Percentiles rank a stretch among this genome's conserved stretches.
phyloP scores from a whole-genome alignment of 2,113 vertebrate genomes.

The Protobothrops flavoviridis region DNA sequence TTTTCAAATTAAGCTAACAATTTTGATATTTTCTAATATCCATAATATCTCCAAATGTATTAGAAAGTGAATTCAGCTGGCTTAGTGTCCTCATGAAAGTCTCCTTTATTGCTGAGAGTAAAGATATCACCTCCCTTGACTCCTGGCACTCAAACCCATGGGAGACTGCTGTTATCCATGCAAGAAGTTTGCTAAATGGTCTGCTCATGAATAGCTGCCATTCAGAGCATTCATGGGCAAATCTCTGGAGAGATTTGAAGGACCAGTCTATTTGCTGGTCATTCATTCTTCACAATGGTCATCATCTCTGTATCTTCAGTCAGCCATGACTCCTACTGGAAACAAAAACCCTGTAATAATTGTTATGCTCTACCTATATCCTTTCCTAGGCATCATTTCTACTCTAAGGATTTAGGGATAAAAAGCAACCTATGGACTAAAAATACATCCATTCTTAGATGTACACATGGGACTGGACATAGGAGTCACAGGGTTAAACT shows the following conservation, averaged over 20 bases:
- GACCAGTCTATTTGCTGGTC: not conserved
- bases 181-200: not conserved
- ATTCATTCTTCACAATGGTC: not conserved
- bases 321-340: not conserved
- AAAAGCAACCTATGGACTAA: not conserved
- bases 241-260: not conserved
- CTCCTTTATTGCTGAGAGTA: not conserved
- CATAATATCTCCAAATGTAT: not conserved
- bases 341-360: not conserved
- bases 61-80: not conserved
- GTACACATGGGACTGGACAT: not conserved
- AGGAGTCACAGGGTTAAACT: not conserved
- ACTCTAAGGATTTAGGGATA: not conserved
- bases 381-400: not conserved
- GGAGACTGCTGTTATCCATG: not conserved
- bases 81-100: not conserved
- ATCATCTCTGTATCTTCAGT: not conserved
- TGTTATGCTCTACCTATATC: not conserved
- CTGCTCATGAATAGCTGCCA: not conserved
- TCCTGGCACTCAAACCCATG: not conserved
- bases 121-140: not conserved
- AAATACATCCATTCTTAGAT: not conserved
- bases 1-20: not conserved
- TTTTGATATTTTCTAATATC: not conserved
- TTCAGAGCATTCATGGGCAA: not conserved